Percentiles rank a stretch among this genome's conserved stretches.
These are phyloP conservation scores for Siderastrea siderea DNA, from an alignment of 92 coral and sea anemone genomes.

Conservation along the genomic window DNA sequence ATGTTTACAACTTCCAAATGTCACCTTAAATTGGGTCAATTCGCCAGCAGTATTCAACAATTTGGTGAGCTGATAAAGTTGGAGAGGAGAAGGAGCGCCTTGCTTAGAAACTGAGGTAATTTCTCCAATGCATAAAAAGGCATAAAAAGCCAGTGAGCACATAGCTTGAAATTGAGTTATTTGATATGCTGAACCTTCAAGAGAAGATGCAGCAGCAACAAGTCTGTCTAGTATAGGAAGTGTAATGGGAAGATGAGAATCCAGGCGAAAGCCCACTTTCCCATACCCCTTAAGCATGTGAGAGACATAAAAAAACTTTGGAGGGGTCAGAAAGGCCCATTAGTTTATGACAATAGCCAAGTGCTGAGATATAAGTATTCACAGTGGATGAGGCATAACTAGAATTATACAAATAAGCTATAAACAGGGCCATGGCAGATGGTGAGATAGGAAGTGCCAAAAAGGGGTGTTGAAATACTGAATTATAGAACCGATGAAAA, in stretches of 20 bases:
- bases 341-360: too few relatives aligned
- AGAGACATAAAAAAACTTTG: too few relatives aligned
- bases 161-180: neutral
- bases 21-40: neutral
- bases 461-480: slow-evolving; percentile 14
- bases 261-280: slow-evolving; percentile 56
- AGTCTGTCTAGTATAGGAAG: slow-evolving; percentile 37
- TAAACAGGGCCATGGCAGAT: slow-evolving; percentile 59
- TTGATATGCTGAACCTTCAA: neutral
- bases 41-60: too few relatives aligned
- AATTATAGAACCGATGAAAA: too few relatives aligned
- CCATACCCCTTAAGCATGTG: slow-evolving; percentile 70
- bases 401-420: slow-evolving; percentile 64
- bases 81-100: neutral
- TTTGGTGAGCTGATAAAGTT: slow-evolving; percentile 4
- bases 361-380: too few relatives aligned
- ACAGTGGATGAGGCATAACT: slow-evolving; percentile 63
- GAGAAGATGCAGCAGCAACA: neutral
- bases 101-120: too few relatives aligned
- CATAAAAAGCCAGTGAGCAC: too few relatives aligned
- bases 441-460: slow-evolving; percentile 57
- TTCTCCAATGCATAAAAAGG: too few relatives aligned
- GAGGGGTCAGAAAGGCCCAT: too few relatives aligned
- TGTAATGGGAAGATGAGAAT: slow-evolving; percentile 57
- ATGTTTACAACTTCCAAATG: slow-evolving; percentile 20